Percentiles rank a stretch among this genome's conserved stretches.
Evolutionary conservation across 2,888 invertebrate species (phyloP).

Genomic region (Drosophila nr. medialis): DNA sequence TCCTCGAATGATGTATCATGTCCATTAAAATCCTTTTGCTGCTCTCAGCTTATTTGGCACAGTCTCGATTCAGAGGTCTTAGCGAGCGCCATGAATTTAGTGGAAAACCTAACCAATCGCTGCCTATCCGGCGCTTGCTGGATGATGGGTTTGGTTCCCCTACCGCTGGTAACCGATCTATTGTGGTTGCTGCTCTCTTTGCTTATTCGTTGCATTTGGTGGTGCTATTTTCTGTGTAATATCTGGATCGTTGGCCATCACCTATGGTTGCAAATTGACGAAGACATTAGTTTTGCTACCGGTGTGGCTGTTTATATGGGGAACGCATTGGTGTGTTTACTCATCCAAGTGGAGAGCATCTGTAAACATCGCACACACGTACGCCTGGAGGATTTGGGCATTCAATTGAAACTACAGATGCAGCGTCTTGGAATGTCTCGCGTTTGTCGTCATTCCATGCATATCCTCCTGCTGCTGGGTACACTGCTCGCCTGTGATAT

Average conservation of each 20-base stretch:
- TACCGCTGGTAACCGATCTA: constrained; percentile 32
- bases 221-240: constrained; percentile 27
- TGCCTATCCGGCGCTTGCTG: constrained; percentile 32
- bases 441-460: constrained; percentile 10
- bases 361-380: constrained; percentile 31
- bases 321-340: constrained; percentile 30
- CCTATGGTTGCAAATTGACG: accelerated
- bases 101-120: constrained; percentile 45
- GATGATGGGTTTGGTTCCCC: constrained; percentile 45
- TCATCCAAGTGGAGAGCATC: constrained; percentile 57
- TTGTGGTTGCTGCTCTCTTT: constrained; percentile 24
- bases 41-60: neutral
- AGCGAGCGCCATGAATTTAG: constrained; percentile 42
- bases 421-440: constrained; percentile 56
- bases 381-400: constrained; percentile 34
- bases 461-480: constrained; percentile 43
- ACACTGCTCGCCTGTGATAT: constrained; percentile 48
- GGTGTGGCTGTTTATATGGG: constrained; percentile 45
- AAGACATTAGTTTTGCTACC: constrained; percentile 36
- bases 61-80: constrained; percentile 22
- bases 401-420: constrained; percentile 52
- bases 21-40: neutral
- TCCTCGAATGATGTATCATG: constrained; percentile 31
- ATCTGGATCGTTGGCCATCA: constrained; percentile 6
- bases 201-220: constrained; percentile 47